Percentiles rank a stretch among this genome's conserved stretches.
Evolutionary conservation across 1,140 invertebrate species (phyloP).

Genomic region (Hyles vespertilio): DNA sequence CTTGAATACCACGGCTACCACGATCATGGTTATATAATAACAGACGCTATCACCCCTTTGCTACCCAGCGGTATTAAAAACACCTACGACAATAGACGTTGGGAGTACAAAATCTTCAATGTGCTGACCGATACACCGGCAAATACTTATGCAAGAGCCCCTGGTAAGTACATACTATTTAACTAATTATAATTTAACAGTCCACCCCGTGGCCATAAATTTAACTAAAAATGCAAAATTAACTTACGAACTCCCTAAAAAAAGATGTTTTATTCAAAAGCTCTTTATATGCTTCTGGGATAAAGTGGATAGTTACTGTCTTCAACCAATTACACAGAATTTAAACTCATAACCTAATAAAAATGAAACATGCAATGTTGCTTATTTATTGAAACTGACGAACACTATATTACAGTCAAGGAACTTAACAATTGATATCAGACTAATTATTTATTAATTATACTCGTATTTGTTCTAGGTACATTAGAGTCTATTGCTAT

Average conservation of each 20-base stretch:
- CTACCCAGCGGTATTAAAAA: constrained; percentile 67
- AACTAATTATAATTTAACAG: background rate
- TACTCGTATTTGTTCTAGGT: constrained; percentile 52
- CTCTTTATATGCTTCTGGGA: no score
- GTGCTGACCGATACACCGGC: constrained; percentile 80
- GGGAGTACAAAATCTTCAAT: constrained; percentile 76
- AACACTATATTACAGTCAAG: background rate
- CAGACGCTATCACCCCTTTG: constrained; percentile 72
- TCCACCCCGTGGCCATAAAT: background rate
- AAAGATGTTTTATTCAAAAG: no score
- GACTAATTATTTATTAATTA: no score
- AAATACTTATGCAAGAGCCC: constrained; percentile 80
- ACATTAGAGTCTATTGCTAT: constrained; percentile 80
- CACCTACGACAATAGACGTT: constrained; percentile 78
- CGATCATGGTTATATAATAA: constrained; percentile 78
- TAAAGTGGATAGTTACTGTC: no score
- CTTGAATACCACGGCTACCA: constrained; percentile 78
- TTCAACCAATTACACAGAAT: no score
- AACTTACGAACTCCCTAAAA: no score
- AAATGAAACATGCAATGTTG: no score
- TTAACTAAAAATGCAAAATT: no score
- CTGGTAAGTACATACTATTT: constrained; percentile 62
- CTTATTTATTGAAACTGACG: background rate
- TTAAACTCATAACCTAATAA: no score
- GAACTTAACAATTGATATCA: no score